These are phyloP conservation scores for Zaprionus lineosus DNA, from an alignment of 2,888 invertebrate genomes.

Conservation along the genomic window DNA sequence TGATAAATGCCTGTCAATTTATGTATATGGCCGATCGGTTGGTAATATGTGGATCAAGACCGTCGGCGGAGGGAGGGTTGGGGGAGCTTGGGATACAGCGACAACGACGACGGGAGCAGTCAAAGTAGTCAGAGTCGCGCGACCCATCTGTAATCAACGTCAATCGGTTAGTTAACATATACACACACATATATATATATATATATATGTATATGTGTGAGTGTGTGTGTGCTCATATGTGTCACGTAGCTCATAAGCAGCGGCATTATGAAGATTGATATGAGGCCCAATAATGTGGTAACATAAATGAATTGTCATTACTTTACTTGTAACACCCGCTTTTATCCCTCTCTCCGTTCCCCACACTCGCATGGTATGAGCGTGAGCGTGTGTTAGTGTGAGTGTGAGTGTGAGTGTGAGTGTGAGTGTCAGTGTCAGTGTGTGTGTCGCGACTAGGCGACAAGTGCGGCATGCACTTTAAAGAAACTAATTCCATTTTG, in stretches of 20 bases:
- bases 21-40: conserved; percentile 21
- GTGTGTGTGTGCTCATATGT: conserved; percentile 26
- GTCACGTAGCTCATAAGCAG: conserved; percentile 67
- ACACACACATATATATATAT: conserved; percentile 12
- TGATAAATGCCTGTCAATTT: conserved; percentile 73
- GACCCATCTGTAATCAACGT: conserved; percentile 60
- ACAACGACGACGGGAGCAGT: conserved; percentile 4
- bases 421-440: no score
- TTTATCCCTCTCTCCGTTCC: not conserved
- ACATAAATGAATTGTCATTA: conserved; percentile 76
- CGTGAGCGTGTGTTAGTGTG: not conserved
- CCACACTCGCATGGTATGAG: not conserved
- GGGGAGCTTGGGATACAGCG: not conserved
- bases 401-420: no score
- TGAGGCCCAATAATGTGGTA: conserved; percentile 73
- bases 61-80: not conserved
- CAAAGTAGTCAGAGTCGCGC: conserved; percentile 69
- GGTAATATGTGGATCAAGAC: not conserved
- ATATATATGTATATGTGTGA: conserved; percentile 8
- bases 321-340: conserved; percentile 18
- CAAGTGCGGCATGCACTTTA: conserved; percentile 59
- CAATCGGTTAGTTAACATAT: conserved; percentile 67
- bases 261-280: conserved; percentile 72
- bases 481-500: conserved; percentile 55
- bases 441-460: conserved; percentile 23